A percentile compares a stretch with the other conserved stretches of the same genome.
Evolutionary conservation across 2,888 invertebrate species (phyloP).

Genomic region (Maniola hyperantus): DNA sequence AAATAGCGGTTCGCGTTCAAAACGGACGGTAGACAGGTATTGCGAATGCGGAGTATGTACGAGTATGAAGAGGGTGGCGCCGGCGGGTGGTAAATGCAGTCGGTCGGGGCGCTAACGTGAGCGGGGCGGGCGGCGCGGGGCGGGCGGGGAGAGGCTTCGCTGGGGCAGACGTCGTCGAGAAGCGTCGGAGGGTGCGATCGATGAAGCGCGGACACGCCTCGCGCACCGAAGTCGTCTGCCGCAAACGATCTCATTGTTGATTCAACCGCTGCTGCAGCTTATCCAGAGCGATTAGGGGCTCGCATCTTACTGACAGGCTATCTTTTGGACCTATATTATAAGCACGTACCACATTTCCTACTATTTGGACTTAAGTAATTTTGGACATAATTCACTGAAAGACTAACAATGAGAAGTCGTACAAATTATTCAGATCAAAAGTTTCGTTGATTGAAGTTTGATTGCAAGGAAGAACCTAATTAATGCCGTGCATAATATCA

Average conservation of each 20-base stretch:
- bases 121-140: conserved; percentile 54
- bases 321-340: conserved; percentile 4
- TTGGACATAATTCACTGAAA: neutral
- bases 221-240: conserved; percentile 53
- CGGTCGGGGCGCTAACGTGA: conserved; percentile 80
- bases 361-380: neutral
- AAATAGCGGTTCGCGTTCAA: conserved; percentile 43
- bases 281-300: conserved; percentile 35
- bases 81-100: conserved; percentile 80
- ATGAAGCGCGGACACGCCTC: conserved; percentile 82
- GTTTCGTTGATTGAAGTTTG: too few relatives aligned
- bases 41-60: conserved; percentile 48
- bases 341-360: neutral
- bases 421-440: neutral
- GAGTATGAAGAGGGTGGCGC: conserved; percentile 53
- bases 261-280: conserved; percentile 48
- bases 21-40: conserved; percentile 62
- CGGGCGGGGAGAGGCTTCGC: conserved; percentile 50
- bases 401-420: neutral
- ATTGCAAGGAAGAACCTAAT: too few relatives aligned
- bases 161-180: conserved; percentile 76
- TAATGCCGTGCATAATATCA: too few relatives aligned
- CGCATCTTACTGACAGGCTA: conserved; percentile 27
- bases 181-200: conserved; percentile 81
- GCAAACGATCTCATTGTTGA: conserved; percentile 65